Base-by-base conservation (phyloP, 2,888 invertebrate genomes). In the Cataglyphis cursor region DNA sequence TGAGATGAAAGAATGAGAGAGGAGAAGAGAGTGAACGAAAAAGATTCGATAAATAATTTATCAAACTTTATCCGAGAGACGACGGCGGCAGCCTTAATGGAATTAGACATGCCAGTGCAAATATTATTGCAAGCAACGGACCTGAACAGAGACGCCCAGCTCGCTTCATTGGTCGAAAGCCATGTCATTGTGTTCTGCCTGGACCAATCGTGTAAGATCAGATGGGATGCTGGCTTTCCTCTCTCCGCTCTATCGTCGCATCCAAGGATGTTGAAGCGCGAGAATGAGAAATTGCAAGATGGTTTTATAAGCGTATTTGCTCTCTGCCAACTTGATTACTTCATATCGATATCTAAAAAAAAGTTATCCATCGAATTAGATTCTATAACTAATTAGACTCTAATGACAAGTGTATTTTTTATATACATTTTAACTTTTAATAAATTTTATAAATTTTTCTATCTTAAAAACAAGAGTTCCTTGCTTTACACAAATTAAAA, bases 1-100 rank as follows among this genome's bases (percentile, higher is more conserved):
- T 28, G 44, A 38, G 10, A 54, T 21, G 41, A 44, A 54, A n/a
- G 61, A 54, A 24, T 28, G 76, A 51, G 44, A 72, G 18, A 31
- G 72, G n/a, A 18, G 3, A 21, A 38, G 2, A 15, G n/a, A 44
- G 41, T 0, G 41, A 15, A n/a, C 44, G 76, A 9, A 65, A 64
- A 82, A 80, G 82, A 82, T 82, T 82, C 86, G 91, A 90, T 92
- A 92, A 92, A 92, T 91, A 91, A 92, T 92, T 91, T 90, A 88
- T 84, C 82, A 85, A 88, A 87, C 84, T 87, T 57, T 83, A 62
- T 62, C 70, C 81, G 86, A 51, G 8, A 44, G 51, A 59, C 66
- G 66, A 12, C 24, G 51, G 82, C 81, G 88, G 83, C 85, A 38
- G 84, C 65, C 81, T 64, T 90, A 90, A 90, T 90, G 85, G 88